Conservation (phyloP, 2,888 invertebrate species). For the Trichogramma evanescens region DNA sequence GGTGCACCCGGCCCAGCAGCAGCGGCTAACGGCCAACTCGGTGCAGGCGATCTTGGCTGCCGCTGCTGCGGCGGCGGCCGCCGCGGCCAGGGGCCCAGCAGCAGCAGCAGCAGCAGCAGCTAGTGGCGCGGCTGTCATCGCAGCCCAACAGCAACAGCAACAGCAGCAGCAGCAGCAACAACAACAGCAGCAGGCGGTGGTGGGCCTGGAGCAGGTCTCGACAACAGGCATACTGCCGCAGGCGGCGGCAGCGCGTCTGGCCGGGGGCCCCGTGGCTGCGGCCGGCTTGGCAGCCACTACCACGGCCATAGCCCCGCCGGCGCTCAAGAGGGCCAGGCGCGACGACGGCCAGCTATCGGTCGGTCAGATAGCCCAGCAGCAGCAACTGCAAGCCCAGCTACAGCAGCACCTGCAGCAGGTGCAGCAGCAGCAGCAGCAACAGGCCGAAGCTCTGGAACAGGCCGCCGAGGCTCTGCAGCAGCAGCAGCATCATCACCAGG, state of each 20-base stretch:
- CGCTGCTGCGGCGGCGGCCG: conserved; percentile 10
- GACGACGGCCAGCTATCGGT: conserved; percentile 35
- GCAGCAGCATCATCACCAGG: not conserved
- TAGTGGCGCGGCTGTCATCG: conserved; percentile 17
- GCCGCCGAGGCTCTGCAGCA: not conserved
- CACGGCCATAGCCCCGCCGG: conserved; percentile 48
- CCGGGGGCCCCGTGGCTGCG: conserved; percentile 18
- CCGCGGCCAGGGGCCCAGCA: conserved; percentile 5
- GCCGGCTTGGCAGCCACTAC: conserved; percentile 19
- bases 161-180: not conserved
- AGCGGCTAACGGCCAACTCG: conserved; percentile 13
- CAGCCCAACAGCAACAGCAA: not conserved
- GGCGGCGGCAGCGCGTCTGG: conserved; percentile 5
- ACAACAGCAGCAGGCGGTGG: not conserved
- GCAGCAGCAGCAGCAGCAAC: conserved; percentile 16
- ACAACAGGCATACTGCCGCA: not conserved
- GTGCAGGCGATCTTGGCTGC: conserved; percentile 1
- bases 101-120: conserved; percentile 13
- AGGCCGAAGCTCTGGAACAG: not conserved
- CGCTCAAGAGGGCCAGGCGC: conserved; percentile 48
- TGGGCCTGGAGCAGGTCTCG: not conserved
- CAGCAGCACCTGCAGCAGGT: conserved; percentile 22
- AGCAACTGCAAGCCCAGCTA: not conserved
- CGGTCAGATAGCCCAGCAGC: not conserved
- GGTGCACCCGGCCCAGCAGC: not conserved